These are phyloP conservation scores for Melanotus villosus DNA, from an alignment of 2,888 invertebrate species.

Conservation along the genomic window DNA sequence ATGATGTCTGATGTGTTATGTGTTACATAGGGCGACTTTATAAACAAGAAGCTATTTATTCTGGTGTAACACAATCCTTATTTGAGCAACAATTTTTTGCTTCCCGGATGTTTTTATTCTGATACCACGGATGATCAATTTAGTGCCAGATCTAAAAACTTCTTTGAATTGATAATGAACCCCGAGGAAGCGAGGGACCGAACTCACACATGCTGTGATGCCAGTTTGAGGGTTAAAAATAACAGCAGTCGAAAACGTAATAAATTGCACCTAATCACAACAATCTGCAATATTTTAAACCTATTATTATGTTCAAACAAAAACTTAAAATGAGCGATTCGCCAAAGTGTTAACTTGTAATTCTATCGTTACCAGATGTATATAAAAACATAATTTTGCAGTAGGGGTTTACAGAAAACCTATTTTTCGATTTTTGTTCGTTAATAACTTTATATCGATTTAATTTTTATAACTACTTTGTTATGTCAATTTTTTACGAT, in stretches of 20 bases:
- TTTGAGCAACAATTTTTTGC: neutral
- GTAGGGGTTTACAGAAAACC: neutral
- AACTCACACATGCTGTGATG: conserved; percentile 26
- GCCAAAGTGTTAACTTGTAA: conserved; percentile 3
- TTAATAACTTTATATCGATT: too few relatives aligned
- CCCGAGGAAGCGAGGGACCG: conserved; percentile 8
- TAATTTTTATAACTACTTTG: too few relatives aligned
- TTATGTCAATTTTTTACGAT: too few relatives aligned
- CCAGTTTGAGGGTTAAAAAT: conserved; percentile 32
- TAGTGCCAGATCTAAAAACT: conserved; percentile 18
- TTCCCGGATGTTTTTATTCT: neutral
- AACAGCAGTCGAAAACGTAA: conserved; percentile 32
- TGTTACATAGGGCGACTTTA: too few relatives aligned
- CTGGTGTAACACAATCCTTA: too few relatives aligned
- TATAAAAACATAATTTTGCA: neutral
- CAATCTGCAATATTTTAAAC: conserved; percentile 39
- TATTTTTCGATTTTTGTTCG: too few relatives aligned
- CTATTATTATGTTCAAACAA: conserved; percentile 31
- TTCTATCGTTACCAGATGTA: neutral
- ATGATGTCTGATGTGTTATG: too few relatives aligned
- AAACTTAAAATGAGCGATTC: conserved; percentile 22
- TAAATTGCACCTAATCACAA: conserved; percentile 40
- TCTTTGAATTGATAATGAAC: conserved; percentile 33
- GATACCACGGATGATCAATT: conserved; percentile 16
- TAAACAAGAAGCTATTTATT: too few relatives aligned